These are phyloP conservation scores for Coilia nasus DNA, from an alignment of 2,797 vertebrate species.

Conservation along the genomic window DNA sequence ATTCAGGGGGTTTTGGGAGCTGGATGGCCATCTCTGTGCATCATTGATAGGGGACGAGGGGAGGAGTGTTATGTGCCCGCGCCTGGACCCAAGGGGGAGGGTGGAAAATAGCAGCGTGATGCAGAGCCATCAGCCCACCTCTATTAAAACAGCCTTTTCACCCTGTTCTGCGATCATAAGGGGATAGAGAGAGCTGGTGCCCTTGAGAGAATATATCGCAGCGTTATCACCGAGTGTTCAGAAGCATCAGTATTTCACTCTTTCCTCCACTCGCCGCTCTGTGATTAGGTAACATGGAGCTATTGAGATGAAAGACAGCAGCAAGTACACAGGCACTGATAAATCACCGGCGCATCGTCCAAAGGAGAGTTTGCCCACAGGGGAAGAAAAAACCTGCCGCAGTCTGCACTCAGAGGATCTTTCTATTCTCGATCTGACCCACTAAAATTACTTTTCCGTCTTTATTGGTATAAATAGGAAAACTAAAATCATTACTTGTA, in stretches of 20 bases:
- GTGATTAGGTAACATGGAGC: background rate
- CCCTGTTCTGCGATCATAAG: background rate
- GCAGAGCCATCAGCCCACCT: conserved; percentile 27
- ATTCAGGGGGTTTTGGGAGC: conserved; percentile 33
- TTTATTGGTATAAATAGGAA: background rate
- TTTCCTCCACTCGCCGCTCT: background rate
- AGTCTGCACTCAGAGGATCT: background rate
- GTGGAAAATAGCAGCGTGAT: conserved; percentile 39
- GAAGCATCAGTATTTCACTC: background rate
- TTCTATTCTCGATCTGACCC: conserved; percentile 1
- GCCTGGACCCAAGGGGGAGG: conserved; percentile 25
- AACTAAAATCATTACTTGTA: background rate
- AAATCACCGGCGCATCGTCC: background rate
- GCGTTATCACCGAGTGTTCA: conserved; percentile 22
- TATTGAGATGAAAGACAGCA: background rate
- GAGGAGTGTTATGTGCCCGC: conserved; percentile 22
- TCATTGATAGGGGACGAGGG: conserved; percentile 48
- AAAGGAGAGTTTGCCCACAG: background rate
- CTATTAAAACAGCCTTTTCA: conserved; percentile 2
- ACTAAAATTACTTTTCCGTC: background rate
- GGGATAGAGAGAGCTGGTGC: conserved; percentile 8
- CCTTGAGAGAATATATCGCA: conserved; percentile 34
- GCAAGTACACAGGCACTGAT: background rate
- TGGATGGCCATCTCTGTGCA: conserved; percentile 44
- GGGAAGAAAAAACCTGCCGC: background rate